Base-by-base conservation (phyloP, 2,797 vertebrate species). In the Cetoscarus ocellatus region DNA sequence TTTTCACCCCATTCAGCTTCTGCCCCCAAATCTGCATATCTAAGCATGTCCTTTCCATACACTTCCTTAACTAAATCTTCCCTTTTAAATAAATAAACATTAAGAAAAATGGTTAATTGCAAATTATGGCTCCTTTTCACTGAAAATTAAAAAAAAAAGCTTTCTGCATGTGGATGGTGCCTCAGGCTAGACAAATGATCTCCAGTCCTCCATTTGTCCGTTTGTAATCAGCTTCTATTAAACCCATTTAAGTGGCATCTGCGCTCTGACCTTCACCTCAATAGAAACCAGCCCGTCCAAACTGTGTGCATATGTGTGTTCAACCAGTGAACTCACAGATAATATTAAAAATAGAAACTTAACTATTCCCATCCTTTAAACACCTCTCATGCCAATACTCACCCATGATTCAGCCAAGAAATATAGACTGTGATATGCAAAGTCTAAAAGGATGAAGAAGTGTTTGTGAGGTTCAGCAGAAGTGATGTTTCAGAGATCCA, bases 221-320 rank as follows among this genome's bases (percentile, higher is more conserved):
- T 17, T 40, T 18, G 48, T 78, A 76, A 87, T 88, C 73, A 80
- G 73, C 76, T 68, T 82, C 70, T 59, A 82, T 81, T 78, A 75
- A 64, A 84, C 53, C 56, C 0, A 27, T 69, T 77, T 68, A 62
- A 80, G 39, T 69, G 70, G 72, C 86, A 83, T 86, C 75, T 80
- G 80, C 12, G 67, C 70, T 75, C 65, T 80, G 80, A 89, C 82
- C 82, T 85, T 78, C 76, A 77, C 79, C 74, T 36, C 79, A 54
- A 77, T 57, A 58, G 65, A 76, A 82, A 79, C 44, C 80, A 84
- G 68, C 61, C 18, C 14, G 68, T n/a, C 61, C n/a, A 74, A 77
- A 79, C 45, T 56, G 67, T 49, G 61, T 52, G 34, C 50, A 50
- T 5, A n/a, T 61, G 65, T 77, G 64, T 49, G 39, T 34, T 14